Base-by-base conservation (phyloP, 2,888 invertebrate genomes). In the Drosophila monieri region DNA sequence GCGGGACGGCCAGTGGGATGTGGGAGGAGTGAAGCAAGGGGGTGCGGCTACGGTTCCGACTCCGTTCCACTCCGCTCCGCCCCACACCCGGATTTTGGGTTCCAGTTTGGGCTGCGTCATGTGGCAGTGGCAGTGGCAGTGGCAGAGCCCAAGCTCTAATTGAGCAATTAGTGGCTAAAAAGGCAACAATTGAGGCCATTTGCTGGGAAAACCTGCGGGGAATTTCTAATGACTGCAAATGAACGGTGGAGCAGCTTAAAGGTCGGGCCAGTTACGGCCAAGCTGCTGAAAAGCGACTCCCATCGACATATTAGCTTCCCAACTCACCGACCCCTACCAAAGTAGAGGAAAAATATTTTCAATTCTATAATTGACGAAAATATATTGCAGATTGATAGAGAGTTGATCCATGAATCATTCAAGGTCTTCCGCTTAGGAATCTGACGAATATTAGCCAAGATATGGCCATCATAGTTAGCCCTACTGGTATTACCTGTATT, bases 161-260 rank as follows among this genome's bases (percentile, higher is more conserved):
- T 69, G 68, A 69, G 68, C 68, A 70, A 69, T 69, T 69, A 69
- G 68, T 69, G 68, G 68, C 67, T 67, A 67, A 67, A 66, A 66
- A 66, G 65, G 47, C 65, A 66, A 66, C 65, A 66, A 70, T 70
- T 61, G 68, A 54, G 68, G 71, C 70, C 71, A 70, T 70, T 70
- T 68, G 71, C 68, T 54, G 61, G 71, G 52, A 68, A 44, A 55
- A 68, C 68, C 68, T 68, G 68, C 49, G 44, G 70, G 49, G 68
- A 68, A 68, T 68, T 68, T 21, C 47, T 70, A 68, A 68, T 68
- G 70, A 68, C 71, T 53, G 60, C 41, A 51, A 64, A 64, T 62
- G 62, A 64, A 62, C 62, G 62, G 62, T 21, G 39, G 30, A 59
- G 27, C 35, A 46, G 27, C 52, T 51, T 44, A 39, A 52, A 53